Conservation (phyloP, 2,888 invertebrate genomes). For the Ophion costatus region DNA sequence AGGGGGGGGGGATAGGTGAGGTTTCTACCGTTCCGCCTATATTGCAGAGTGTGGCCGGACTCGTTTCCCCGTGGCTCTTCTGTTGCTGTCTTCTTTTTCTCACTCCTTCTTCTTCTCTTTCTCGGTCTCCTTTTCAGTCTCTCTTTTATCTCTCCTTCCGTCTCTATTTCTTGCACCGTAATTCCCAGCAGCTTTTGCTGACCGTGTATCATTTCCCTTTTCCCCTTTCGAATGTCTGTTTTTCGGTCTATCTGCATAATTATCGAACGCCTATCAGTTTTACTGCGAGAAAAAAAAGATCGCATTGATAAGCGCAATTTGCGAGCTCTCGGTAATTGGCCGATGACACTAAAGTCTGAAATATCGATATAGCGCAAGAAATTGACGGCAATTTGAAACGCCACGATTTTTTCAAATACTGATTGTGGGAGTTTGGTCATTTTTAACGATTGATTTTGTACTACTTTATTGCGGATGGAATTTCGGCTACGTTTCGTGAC, state of each 20-base stretch:
- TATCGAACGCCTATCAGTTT: not conserved
- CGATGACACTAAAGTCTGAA: not conserved
- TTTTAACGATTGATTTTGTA: no score
- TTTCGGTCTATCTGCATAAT: constrained; percentile 4
- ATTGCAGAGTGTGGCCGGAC: constrained; percentile 46
- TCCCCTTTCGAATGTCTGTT: not conserved
- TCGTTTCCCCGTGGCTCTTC: constrained; percentile 38
- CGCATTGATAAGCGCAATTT: not conserved
- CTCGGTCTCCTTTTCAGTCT: not conserved
- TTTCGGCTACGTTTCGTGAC: no score
- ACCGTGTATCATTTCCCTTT: not conserved
- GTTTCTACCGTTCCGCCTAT: constrained; percentile 59
- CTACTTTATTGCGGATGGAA: no score
- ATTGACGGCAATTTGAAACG: not conserved
- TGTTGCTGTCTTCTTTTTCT: not conserved
- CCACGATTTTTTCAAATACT: not conserved
- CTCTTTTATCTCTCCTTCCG: not conserved
- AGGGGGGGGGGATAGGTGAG: constrained; percentile 41
- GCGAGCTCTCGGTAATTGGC: not conserved
- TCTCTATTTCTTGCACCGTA: not conserved
- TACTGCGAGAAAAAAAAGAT: not conserved
- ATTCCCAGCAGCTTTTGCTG: constrained; percentile 13
- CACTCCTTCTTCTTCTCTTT: not conserved
- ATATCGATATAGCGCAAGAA: no score
- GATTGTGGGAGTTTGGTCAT: no score